phyloP scores from a whole-genome alignment of 2,888 invertebrate genomes.

The Mayetiola destructor region DNA sequence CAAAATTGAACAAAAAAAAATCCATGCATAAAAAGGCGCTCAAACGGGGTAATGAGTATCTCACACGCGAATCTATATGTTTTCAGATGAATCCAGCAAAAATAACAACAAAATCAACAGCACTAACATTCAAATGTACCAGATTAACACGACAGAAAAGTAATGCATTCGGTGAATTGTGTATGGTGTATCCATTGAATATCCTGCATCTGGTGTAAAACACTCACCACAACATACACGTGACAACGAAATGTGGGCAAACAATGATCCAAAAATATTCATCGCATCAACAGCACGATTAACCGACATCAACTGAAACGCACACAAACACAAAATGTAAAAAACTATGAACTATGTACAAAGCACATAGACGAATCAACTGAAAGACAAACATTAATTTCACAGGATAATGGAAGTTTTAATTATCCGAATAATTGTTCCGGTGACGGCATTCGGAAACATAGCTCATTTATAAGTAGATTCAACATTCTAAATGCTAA shows the following conservation, averaged over 20 bases:
- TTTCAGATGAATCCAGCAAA: too few species aligned
- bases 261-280: background rate
- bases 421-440: constrained; percentile 9
- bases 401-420: constrained; percentile 12
- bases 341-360: too few species aligned
- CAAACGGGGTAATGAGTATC: constrained; percentile 6
- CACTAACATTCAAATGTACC: background rate
- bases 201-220: background rate
- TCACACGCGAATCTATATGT: too few species aligned
- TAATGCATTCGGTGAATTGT: too few species aligned
- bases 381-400: background rate
- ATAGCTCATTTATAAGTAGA: too few species aligned
- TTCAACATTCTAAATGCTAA: too few species aligned
- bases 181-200: too few species aligned
- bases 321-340: too few species aligned
- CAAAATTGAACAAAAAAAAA: background rate
- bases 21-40: too few species aligned
- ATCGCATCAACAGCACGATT: background rate
- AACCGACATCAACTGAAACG: too few species aligned
- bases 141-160: background rate
- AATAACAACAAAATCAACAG: background rate
- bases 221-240: background rate
- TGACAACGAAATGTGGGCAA: constrained; percentile 1
- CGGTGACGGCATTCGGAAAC: background rate
- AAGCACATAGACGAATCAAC: too few species aligned